phyloP scores from a whole-genome alignment of 2,113 vertebrate species.

The Paramormyrops kingsleyae region DNA sequence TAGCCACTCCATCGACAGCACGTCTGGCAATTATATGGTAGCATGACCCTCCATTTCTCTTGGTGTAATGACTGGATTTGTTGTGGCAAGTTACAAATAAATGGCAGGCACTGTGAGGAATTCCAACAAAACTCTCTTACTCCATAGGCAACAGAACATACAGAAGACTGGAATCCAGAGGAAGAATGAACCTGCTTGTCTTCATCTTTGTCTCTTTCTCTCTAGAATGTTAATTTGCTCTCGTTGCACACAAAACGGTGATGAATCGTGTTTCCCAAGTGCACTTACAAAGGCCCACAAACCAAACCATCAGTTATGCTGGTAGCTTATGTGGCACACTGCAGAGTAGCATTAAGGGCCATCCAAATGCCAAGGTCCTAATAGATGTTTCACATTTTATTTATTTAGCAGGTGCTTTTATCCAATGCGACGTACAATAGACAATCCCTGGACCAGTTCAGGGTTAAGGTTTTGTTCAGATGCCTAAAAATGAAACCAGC shows the following conservation, averaged over 20 bases:
- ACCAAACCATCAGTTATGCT: not conserved
- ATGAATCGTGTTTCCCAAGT: not conserved
- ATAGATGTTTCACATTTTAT: not conserved
- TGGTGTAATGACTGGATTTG: not conserved
- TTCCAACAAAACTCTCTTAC: not conserved
- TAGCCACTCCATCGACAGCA: not conserved
- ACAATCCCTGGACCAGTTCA: not conserved
- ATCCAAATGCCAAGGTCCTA: not conserved
- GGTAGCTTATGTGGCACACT: not conserved
- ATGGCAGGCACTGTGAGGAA: not conserved
- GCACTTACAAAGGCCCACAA: not conserved
- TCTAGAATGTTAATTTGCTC: not conserved
- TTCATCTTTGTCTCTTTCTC: not conserved
- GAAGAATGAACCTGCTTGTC: not conserved
- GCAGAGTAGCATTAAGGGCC: not conserved
- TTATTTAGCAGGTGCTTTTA: not conserved
- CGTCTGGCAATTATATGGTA: not conserved
- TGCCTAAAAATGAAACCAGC: not conserved
- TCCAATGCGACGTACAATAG: not conserved
- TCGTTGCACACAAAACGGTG: not conserved
- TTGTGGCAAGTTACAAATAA: not conserved
- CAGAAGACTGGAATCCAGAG: not conserved
- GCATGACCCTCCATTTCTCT: not conserved
- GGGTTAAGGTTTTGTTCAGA: not conserved
- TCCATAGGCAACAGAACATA: not conserved